phyloP scores from a whole-genome alignment of 2,888 invertebrate genomes.

The Acleris cristana region DNA sequence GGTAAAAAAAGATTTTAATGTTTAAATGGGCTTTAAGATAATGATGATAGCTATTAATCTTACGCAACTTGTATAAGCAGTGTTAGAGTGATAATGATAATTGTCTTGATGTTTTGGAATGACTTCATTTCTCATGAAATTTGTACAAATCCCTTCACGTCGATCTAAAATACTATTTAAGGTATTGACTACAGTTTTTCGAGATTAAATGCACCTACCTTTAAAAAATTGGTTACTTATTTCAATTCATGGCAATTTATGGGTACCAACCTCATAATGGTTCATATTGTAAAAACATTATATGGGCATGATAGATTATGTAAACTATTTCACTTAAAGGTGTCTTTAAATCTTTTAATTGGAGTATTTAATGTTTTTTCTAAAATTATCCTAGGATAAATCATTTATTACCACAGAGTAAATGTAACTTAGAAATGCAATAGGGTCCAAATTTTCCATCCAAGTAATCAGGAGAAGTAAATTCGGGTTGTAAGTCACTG shows the following conservation, averaged over 20 bases:
- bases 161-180: constrained; percentile 9
- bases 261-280: constrained; percentile 51
- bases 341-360: constrained; percentile 49
- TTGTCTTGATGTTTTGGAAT: constrained; percentile 65
- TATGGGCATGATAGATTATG: constrained; percentile 65
- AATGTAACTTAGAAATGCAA: constrained; percentile 65
- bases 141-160: constrained; percentile 49
- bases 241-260: constrained; percentile 51
- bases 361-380: constrained; percentile 28
- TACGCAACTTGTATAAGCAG: constrained; percentile 55
- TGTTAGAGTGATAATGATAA: constrained; percentile 47
- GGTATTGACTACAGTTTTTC: constrained; percentile 16
- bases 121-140: constrained; percentile 59
- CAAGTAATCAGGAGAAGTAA: constrained; percentile 69
- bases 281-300: constrained; percentile 64
- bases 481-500: constrained; percentile 66
- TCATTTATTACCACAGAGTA: constrained; percentile 73
- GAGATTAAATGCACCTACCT: constrained; percentile 25
- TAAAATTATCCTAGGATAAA: constrained; percentile 43
- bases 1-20: constrained; percentile 62
- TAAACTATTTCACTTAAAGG: constrained; percentile 35
- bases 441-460: constrained; percentile 82
- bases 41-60: constrained; percentile 55
- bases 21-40: constrained; percentile 65
- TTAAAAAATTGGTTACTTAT: constrained; percentile 49